phyloP scores from a whole-genome alignment of 2,797 vertebrate genomes.

The Oreortyx pictus region DNA sequence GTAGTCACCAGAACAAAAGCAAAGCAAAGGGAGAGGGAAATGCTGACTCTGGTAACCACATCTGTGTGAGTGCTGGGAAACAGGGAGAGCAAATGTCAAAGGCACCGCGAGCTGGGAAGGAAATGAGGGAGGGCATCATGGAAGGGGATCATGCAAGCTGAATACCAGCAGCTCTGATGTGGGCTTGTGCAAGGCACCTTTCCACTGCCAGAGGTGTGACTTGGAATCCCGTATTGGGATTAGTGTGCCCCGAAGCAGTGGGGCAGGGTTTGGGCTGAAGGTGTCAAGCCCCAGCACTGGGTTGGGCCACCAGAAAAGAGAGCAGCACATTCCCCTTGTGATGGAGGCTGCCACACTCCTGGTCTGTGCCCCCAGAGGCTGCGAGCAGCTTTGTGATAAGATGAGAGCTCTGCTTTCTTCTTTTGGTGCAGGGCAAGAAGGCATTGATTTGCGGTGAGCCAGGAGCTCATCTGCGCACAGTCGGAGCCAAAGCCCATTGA shows the following conservation, averaged over 20 bases:
- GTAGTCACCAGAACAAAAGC: neutral
- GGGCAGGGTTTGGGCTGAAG: neutral
- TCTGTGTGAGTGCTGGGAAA: constrained; percentile 17
- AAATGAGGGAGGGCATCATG: constrained; percentile 43
- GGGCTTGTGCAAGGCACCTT: neutral
- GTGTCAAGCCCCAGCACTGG: rapidly evolving
- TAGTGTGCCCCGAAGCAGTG: rapidly evolving
- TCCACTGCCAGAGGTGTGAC: neutral
- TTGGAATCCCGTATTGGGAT: neutral
- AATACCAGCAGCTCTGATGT: neutral
- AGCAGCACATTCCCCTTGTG: constrained; percentile 12
- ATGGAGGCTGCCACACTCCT: neutral
- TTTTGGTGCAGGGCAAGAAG: constrained; percentile 43
- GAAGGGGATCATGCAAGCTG: neutral
- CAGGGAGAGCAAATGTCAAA: constrained; percentile 8
- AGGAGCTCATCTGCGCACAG: constrained; percentile 15
- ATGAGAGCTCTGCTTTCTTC: constrained; percentile 29
- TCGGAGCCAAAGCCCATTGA: constrained; percentile 45
- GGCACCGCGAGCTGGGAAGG: neutral
- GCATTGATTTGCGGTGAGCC: constrained; percentile 57
- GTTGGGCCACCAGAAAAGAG: neutral
- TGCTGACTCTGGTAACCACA: neutral
- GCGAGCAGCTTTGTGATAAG: neutral
- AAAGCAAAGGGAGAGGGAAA: constrained; percentile 29
- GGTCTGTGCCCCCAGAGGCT: neutral